Conservation (phyloP, 2,113 vertebrate genomes). For the Australoheros scitulus region DNA sequence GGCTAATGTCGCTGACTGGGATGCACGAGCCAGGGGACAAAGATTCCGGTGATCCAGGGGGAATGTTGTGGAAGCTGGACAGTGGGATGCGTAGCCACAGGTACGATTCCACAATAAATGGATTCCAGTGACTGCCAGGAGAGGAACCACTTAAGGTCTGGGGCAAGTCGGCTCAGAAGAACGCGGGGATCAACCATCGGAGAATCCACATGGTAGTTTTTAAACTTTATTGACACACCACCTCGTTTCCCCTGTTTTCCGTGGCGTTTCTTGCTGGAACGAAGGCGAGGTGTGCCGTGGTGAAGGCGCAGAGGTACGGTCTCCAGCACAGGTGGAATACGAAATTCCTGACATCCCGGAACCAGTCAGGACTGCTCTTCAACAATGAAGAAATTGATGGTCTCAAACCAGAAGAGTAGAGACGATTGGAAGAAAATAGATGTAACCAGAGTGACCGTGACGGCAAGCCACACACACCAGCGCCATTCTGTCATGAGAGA, state of each 20-base stretch:
- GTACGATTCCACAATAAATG: not conserved
- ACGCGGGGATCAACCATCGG: fast-evolving
- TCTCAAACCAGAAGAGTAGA: not conserved
- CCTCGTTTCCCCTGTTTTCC: too few species aligned
- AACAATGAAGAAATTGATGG: not conserved
- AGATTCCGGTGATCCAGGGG: too few species aligned
- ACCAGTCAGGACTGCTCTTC: fast-evolving
- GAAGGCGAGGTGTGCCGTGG: too few species aligned
- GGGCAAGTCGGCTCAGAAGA: not conserved
- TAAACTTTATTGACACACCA: too few species aligned
- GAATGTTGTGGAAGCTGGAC: not conserved
- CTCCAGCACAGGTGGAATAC: too few species aligned
- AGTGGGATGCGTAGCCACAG: not conserved
- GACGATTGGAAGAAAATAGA: fast-evolving
- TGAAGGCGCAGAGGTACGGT: too few species aligned
- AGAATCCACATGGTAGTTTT: fast-evolving
- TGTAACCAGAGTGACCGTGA: not conserved
- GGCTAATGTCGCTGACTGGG: too few species aligned
- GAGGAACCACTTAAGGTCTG: fast-evolving
- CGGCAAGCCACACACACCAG: too few species aligned
- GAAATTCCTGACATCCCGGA: too few species aligned
- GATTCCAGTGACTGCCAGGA: not conserved
- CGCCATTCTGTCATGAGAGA: too few species aligned
- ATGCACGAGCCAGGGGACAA: too few species aligned
- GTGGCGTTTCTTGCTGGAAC: too few species aligned